Evolutionary conservation across 1,140 invertebrate species (phyloP), one percentile per base, ranked within the genome.

Genomic region (Anadara kagoshimensis): DNA sequence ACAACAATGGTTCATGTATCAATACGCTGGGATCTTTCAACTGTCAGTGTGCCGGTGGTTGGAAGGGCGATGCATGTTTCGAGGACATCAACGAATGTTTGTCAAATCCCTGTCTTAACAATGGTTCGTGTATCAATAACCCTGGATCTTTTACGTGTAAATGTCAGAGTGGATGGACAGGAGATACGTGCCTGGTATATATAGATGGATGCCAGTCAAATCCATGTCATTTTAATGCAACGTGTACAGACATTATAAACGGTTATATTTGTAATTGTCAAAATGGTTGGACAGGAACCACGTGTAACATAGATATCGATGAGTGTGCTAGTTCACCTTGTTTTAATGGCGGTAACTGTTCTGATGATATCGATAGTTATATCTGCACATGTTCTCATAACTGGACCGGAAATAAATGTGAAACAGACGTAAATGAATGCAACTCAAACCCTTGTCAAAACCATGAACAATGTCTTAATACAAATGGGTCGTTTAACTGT

Each of bases 51-150:
- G 96, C 97, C 16, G 91, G 93, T 26, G 98, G 98, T 59, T 99
- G 99, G 84, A 95, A 94, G 20, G 98, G 98, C 14, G 97, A 98
- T 91, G 93, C 97, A 36, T 99, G 98, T 85, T 95, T 99, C 47
- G 74, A 73, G 57, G 83, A 85, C 72, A 81, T 83, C 12, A 62
- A 83, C 36, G 80, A 80, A 51, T 86, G 83, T 62, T 22, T 47
- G 0, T 18, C 10, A 11, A 44, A 36, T 1, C 59, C 61, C 45
- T 71, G 96, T 86, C 90, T 93, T 58, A 96, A 97, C 88, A 95
- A 96, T 12, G 96, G 94, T 26, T 96, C 93, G 47, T 98, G 97
- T 89, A 91, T 95, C n/a, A 95, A 97, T 85, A 53, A 36, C 22
- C 45, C 54, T 44, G 62, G 67, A 8, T 62, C 56, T 14, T 80